These are phyloP conservation scores for Thyatira batis DNA, from an alignment of 2,888 invertebrate genomes.

Conservation along the genomic window DNA sequence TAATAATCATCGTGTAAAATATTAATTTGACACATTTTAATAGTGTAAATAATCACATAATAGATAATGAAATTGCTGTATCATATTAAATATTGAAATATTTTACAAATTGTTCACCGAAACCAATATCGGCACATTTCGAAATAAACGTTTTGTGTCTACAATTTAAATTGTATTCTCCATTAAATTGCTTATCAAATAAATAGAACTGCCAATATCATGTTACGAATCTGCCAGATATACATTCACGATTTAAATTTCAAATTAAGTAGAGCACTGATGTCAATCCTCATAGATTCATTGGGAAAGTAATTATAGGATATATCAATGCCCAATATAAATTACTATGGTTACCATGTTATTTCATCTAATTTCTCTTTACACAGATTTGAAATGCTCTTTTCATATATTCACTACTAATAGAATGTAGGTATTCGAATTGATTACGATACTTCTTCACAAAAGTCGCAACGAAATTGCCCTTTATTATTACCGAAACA, in stretches of 20 bases:
- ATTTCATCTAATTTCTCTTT: too few relatives aligned
- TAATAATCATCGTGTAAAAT: not conserved
- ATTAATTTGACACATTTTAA: not conserved
- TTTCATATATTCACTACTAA: too few relatives aligned
- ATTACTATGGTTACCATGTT: too few relatives aligned
- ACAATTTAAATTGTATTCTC: not conserved
- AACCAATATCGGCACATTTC: not conserved
- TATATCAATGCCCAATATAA: too few relatives aligned
- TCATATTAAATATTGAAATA: not conserved
- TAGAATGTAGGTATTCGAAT: too few relatives aligned
- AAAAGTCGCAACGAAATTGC: too few relatives aligned
- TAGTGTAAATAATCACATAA: not conserved
- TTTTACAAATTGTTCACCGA: not conserved
- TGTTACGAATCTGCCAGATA: not conserved
- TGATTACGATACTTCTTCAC: too few relatives aligned
- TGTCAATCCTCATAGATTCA: not conserved
- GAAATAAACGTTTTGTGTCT: not conserved
- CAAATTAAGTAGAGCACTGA: not conserved
- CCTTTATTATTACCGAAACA: conserved; percentile 12
- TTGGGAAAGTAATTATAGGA: not conserved
- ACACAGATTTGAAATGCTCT: too few relatives aligned
- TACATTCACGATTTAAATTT: not conserved
- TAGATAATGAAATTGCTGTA: not conserved
- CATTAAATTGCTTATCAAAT: not conserved
- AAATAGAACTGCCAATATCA: not conserved